Evolutionary conservation across 2,888 invertebrate genomes (phyloP), one percentile per base, ranked within the genome.

Genomic region (Orchesella flavescens): DNA sequence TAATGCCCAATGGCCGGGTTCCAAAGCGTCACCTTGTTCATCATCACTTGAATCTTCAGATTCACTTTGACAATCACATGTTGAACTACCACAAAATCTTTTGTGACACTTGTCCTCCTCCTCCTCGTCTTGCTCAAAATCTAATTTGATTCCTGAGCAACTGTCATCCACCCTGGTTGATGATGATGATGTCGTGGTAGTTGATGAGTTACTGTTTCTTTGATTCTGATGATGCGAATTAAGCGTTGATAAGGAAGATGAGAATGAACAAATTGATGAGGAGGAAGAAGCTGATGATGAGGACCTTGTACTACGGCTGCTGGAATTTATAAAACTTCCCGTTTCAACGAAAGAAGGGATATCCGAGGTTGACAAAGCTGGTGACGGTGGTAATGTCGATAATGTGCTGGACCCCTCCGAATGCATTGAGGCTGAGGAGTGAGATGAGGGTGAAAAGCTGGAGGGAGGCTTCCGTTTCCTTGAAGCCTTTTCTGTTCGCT

Each of bases 401-500:
- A 77, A 49, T 44, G 80, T 76, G 63, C 76, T 80, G 66, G 81
- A 80, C 68, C 78, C 83, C 43, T 78, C 83, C 53, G 83, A 83
- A 17, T 77, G 76, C 65, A 76, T 53, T 43, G 75, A 57, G 46
- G 80, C 68, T 57, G 85, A 81, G 55, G 85, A 81, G 55, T 65
- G 71, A 55, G 73, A 73, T 17, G 59, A 80, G 79, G 80, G 75
- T 49, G 79, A 44, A 46, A 66, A 49, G 55, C 75, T 79, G 66
- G 75, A 69, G 71, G 71, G 71, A 59, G 74, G 71, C 81, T 84
- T 84, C 7, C 81, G 84, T 74, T 86, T 86, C 21, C 86, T 68
- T 21, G 75, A 68, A 0, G 86, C 87, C 76, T 87, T 87, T 69
- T 79, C 86, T 55, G 74, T 79, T 53, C 87, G 65, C 23, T 80